Evolutionary conservation across 2,797 vertebrate genomes (phyloP).

Genomic region (Rhinichthys osculus): DNA sequence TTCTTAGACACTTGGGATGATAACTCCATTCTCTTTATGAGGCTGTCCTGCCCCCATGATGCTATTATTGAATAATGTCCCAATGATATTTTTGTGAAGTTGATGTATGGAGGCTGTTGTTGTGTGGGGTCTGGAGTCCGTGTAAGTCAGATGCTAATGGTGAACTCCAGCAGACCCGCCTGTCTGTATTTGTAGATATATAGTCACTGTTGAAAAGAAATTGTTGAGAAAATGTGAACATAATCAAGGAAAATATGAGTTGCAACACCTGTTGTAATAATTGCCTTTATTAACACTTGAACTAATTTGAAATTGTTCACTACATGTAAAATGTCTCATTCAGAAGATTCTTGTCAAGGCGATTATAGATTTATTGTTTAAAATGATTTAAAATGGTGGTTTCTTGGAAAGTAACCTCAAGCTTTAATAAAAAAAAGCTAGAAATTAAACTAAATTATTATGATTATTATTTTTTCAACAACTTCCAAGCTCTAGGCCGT

Average conservation of each 20-base stretch:
- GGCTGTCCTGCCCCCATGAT: constrained; percentile 52
- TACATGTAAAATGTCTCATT: not conserved
- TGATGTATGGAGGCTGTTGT: constrained; percentile 47
- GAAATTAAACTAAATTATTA: not conserved
- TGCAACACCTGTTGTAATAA: not conserved
- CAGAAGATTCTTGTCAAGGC: not conserved
- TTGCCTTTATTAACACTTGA: not conserved
- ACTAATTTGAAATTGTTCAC: not conserved
- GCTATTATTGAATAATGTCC: constrained; percentile 55
- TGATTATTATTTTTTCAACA: not conserved
- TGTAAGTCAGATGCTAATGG: constrained; percentile 13
- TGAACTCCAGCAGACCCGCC: not conserved
- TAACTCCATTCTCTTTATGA: constrained; percentile 60
- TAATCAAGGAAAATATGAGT: not conserved
- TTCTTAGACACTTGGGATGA: constrained; percentile 57
- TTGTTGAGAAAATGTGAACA: not conserved
- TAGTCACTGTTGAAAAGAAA: not conserved
- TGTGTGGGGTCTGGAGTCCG: constrained; percentile 16
- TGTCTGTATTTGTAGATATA: not conserved
- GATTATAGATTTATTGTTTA: not conserved
- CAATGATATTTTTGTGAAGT: constrained; percentile 54
- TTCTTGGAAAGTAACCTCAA: not conserved
- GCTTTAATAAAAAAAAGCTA: not conserved
- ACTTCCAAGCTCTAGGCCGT: not conserved
- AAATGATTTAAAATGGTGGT: not conserved